Evolutionary conservation across 92 coral and sea anemone species (phyloP), one percentile per base, ranked within the genome.

Genomic region (Heteractis magnifica): DNA sequence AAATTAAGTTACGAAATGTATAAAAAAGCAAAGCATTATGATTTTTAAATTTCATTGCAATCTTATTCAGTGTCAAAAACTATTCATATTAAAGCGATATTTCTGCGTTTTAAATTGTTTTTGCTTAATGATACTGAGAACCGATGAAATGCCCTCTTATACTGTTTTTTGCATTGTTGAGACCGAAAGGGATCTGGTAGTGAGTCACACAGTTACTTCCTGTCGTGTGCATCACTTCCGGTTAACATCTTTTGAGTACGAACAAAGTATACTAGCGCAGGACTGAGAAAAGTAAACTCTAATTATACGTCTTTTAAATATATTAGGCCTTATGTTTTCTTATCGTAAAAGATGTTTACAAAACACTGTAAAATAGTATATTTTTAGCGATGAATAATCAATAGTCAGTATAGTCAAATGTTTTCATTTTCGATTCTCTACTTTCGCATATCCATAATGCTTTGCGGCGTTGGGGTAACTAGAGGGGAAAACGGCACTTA

Each of bases 351-450:
- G 78, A n/a, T 74, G 78, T 68, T 68, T 68, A 68, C 21, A 51
- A 76, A 76, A 76, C 79, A 50, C 48, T 80, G 83, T 80, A 80
- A 80, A 64, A 62, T 80, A 80, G 41, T 18, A 50, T 80, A 80
- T 80, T 80, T 79, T 80, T 80, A 80, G 83, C 74, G 52, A 80
- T 80, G 48, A 48, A 80, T 71, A 65, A 65, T 80, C 14, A 80
- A 49, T 80, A 65, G 71, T 14, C 60, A 65, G 65, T 80, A 20
- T 68, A 62, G 70, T 10, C 70, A 20, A 62, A 62, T 26, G 3
- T 8, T 20, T 78, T 78, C 81, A 78, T 58, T 55, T 56, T 68
- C 73, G 73, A 34, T 34, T 34, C 44, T 34, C 44, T 34, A 34
- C 3, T 34, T 34, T 34, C 44, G 44, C 3, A 34, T 34, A 34